phyloP scores from a whole-genome alignment of 2,797 vertebrate species.

The Moxostoma hubbsi region DNA sequence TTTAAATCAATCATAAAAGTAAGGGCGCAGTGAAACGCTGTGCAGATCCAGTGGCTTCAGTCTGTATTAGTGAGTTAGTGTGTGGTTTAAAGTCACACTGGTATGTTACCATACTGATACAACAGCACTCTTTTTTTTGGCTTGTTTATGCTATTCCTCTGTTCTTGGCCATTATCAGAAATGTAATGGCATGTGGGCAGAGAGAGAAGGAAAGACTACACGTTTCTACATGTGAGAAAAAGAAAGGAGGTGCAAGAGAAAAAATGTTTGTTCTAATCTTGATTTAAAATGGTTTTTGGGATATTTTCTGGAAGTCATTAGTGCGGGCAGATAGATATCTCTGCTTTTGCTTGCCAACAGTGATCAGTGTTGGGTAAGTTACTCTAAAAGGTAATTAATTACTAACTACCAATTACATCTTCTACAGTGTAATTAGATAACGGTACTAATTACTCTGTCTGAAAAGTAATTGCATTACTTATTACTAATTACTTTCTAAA shows the following conservation, averaged over 20 bases:
- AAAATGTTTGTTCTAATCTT: conserved; percentile 58
- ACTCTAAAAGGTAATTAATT: too few relatives aligned
- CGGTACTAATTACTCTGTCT: too few relatives aligned
- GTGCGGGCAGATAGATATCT: conserved; percentile 67
- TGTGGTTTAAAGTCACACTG: conserved; percentile 6
- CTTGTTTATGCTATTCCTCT: conserved; percentile 51
- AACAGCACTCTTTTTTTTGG: conserved; percentile 32
- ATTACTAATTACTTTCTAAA: too few relatives aligned
- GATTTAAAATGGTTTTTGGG: conserved; percentile 69
- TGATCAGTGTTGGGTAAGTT: too few relatives aligned
- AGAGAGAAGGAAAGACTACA: conserved; percentile 13
- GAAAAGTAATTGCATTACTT: too few relatives aligned
- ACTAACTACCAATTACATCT: too few relatives aligned
- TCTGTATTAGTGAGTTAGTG: conserved; percentile 1
- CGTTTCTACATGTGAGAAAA: too few relatives aligned
- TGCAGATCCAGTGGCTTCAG: conserved; percentile 9
- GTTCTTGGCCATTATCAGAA: conserved; percentile 38
- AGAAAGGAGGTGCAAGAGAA: conserved; percentile 7
- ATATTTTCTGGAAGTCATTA: conserved; percentile 66
- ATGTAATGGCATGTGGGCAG: conserved; percentile 31
- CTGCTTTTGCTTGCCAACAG: conserved; percentile 40
- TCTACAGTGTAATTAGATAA: too few relatives aligned
- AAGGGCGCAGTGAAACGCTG: conserved; percentile 5
- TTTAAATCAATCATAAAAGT: conserved; percentile 41
- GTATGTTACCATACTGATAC: conserved; percentile 10